phyloP scores from a whole-genome alignment of 2,888 invertebrate species.

The Tanaodytes sp. region DNA sequence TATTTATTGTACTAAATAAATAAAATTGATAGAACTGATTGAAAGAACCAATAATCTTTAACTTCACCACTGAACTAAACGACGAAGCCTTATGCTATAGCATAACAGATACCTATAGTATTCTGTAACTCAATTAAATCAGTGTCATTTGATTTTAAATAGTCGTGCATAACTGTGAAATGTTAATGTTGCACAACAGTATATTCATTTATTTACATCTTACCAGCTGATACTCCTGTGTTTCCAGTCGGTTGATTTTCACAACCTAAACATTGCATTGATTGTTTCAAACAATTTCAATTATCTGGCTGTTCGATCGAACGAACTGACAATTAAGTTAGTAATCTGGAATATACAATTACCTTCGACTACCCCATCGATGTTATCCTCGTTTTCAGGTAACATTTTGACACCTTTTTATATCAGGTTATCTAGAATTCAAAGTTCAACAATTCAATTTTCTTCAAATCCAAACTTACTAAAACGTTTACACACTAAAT shows the following conservation, averaged over 20 bases:
- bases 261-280: conserved; percentile 58
- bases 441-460: no score
- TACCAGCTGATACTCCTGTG: conserved; percentile 67
- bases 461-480: no score
- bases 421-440: conserved; percentile 62
- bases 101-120: conserved; percentile 66
- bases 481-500: no score
- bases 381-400: conserved; percentile 65
- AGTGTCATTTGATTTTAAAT: conserved; percentile 61
- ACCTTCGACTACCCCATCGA: conserved; percentile 70
- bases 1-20: no score
- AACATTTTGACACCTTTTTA: conserved; percentile 63
- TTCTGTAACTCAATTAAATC: conserved; percentile 66
- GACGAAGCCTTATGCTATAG: conserved; percentile 67
- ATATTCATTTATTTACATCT: conserved; percentile 52
- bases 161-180: conserved; percentile 44
- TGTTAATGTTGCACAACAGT: conserved; percentile 45
- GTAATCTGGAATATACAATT: no score
- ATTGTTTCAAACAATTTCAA: no score
- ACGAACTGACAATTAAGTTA: no score
- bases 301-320: no score
- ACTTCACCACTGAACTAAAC: conserved; percentile 57
- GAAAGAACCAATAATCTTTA: conserved; percentile 33
- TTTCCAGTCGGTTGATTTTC: conserved; percentile 66
- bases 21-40: no score